phyloP scores from a whole-genome alignment of 2,797 vertebrate species.

The Brachyalestes nurse region DNA sequence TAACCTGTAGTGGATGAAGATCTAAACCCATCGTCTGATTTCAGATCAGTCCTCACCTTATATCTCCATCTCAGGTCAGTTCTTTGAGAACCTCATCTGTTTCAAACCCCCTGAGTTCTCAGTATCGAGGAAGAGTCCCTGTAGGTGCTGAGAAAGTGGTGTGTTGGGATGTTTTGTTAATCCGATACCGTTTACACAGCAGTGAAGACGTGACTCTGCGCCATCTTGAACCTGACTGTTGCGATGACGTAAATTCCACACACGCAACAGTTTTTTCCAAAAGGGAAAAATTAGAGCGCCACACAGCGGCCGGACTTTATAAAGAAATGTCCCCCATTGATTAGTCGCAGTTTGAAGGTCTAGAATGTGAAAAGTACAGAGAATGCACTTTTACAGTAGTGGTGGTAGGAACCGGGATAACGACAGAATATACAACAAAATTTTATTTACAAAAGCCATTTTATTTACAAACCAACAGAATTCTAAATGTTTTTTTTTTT shows the following conservation, averaged over 20 bases:
- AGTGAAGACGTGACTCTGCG: conserved; percentile 7
- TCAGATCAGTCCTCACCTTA: conserved; percentile 20
- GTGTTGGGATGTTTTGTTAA: background rate
- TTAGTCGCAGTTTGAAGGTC: no score
- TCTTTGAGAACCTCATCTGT: background rate
- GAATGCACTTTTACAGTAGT: no score
- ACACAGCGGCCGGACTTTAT: background rate
- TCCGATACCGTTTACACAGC: conserved; percentile 24
- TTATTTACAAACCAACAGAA: no score
- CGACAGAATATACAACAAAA: no score
- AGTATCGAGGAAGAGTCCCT: background rate
- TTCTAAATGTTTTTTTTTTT: no score
- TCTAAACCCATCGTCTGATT: no score
- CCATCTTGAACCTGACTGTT: conserved; percentile 32
- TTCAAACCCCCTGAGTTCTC: background rate
- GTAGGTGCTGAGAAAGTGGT: background rate
- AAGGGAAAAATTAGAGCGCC: conserved; percentile 1
- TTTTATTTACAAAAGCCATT: no score
- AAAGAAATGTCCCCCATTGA: background rate
- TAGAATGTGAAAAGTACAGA: no score
- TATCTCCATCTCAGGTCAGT: background rate
- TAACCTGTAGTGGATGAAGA: background rate
- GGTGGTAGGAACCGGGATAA: no score
- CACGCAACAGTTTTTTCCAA: background rate
- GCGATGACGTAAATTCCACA: conserved; percentile 32